These are phyloP conservation scores for Puntigrus tetrazona DNA, from an alignment of 2,113 vertebrate genomes.

Conservation along the genomic window DNA sequence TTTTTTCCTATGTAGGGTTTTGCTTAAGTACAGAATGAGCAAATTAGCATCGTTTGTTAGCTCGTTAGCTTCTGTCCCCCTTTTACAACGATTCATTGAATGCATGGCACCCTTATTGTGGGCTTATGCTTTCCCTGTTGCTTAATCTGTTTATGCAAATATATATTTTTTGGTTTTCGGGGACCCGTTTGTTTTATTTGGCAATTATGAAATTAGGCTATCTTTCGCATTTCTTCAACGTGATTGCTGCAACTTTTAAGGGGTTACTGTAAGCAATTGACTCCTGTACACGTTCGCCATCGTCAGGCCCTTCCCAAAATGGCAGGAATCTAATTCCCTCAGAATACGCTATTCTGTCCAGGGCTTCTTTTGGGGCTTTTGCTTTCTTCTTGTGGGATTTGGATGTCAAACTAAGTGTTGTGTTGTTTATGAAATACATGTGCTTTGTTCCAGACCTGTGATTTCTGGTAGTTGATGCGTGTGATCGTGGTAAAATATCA, in stretches of 20 bases:
- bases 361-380: not conserved
- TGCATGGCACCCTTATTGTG: not conserved
- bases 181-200: not conserved
- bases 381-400: not conserved
- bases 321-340: constrained; percentile 4
- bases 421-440: not conserved
- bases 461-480: not conserved
- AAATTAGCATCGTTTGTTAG: constrained; percentile 47
- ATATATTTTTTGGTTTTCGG: not conserved
- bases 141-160: not conserved
- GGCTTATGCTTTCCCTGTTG: too few relatives aligned
- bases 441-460: not conserved
- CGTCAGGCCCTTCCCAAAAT: constrained; percentile 48
- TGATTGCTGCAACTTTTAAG: constrained; percentile 22
- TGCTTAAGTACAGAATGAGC: not conserved
- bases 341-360: not conserved
- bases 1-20: not conserved
- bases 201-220: too few relatives aligned
- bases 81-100: constrained; percentile 44
- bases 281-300: constrained; percentile 40
- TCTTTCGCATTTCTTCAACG: not conserved
- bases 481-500: not conserved
- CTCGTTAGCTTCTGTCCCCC: constrained; percentile 46
- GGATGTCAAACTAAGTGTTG: not conserved
- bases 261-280: constrained; percentile 23